Evolutionary conservation across 2,113 vertebrate species (phyloP).

Genomic region (Gavialis gangeticus): DNA sequence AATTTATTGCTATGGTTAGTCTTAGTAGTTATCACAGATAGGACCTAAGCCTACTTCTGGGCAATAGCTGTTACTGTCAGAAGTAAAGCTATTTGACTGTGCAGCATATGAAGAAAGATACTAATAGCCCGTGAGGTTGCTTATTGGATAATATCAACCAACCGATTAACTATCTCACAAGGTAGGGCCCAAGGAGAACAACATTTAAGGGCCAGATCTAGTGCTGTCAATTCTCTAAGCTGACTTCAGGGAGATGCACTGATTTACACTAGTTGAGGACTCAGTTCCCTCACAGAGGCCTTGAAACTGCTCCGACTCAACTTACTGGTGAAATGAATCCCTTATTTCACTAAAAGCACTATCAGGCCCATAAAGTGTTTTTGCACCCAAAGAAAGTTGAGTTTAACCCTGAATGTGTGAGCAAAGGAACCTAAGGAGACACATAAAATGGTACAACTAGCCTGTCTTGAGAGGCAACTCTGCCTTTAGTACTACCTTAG

Average conservation of each 20-base stretch:
- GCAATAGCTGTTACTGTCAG: accelerated
- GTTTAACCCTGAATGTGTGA: neutral
- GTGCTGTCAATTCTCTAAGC: neutral
- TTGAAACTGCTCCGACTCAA: neutral
- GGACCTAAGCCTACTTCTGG: neutral
- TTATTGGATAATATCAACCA: slow-evolving; percentile 34
- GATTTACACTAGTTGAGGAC: neutral
- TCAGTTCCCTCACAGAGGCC: neutral
- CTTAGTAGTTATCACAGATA: neutral
- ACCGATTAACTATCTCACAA: neutral
- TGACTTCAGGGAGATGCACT: neutral
- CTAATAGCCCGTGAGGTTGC: slow-evolving; percentile 28
- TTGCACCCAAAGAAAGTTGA: neutral
- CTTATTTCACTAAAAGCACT: neutral
- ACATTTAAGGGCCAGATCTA: neutral
- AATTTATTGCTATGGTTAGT: neutral
- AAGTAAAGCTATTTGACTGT: slow-evolving; percentile 9
- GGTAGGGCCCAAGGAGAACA: neutral
- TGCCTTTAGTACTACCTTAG: neutral
- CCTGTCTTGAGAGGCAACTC: neutral
- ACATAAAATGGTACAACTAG: neutral
- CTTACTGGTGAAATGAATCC: neutral
- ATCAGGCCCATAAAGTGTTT: neutral
- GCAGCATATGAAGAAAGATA: neutral
- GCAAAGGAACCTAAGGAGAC: neutral